phyloP scores from a whole-genome alignment of 2,888 invertebrate genomes.

The Serrognathus titanus region DNA sequence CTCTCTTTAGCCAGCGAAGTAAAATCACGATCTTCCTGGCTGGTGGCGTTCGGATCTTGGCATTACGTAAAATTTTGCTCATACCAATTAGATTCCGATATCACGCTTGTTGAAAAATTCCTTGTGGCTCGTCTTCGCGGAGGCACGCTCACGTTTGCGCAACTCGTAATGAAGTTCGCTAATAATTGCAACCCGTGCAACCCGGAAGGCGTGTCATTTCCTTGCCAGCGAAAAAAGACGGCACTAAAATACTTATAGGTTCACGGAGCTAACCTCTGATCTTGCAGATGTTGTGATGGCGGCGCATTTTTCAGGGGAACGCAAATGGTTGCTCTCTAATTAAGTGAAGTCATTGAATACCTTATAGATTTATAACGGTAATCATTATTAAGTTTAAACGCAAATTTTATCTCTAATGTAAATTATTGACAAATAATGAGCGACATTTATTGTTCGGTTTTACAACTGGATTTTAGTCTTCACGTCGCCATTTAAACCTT shows the following conservation, averaged over 20 bases:
- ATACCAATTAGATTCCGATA: slow-evolving; percentile 17
- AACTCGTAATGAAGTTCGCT: slow-evolving; percentile 23
- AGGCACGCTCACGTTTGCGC: slow-evolving; percentile 19
- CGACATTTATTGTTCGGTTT: too few relatives aligned
- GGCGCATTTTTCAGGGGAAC: slow-evolving; percentile 22
- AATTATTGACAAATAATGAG: too few relatives aligned
- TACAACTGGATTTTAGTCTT: too few relatives aligned
- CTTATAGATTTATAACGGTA: slow-evolving; percentile 40
- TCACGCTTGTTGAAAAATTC: slow-evolving; percentile 15
- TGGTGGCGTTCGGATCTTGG: too few relatives aligned
- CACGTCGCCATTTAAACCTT: too few relatives aligned
- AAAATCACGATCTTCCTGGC: too few relatives aligned
- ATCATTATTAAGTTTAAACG: slow-evolving; percentile 32
- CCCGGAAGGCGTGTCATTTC: slow-evolving; percentile 32
- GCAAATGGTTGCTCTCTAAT: slow-evolving; percentile 30
- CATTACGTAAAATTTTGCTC: not conserved
- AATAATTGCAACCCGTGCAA: slow-evolving; percentile 25
- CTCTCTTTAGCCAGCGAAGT: too few relatives aligned
- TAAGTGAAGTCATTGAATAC: slow-evolving; percentile 33
- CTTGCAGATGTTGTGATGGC: slow-evolving; percentile 23
- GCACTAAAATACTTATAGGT: slow-evolving; percentile 23
- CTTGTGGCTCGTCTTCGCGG: not conserved
- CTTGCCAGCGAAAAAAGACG: slow-evolving; percentile 21
- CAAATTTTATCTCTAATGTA: too few relatives aligned
- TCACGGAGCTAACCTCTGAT: slow-evolving; percentile 33